Conservation (phyloP, 2,888 invertebrate species). For the Leptopterna dolabrata region DNA sequence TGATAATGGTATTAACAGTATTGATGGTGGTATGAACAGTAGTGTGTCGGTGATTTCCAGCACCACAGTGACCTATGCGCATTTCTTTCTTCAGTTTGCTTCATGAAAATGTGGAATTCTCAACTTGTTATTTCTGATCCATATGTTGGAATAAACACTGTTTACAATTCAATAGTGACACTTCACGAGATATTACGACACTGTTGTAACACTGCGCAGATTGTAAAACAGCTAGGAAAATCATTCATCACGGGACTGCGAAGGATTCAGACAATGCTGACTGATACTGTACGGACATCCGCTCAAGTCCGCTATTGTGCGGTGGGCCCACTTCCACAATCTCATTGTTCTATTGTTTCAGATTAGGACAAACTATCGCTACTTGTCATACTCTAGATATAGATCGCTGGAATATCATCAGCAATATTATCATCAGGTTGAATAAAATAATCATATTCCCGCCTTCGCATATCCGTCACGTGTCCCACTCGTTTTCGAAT, state of each 20-base stretch:
- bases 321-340: constrained; percentile 27
- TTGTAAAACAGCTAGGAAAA: neutral
- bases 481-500: neutral
- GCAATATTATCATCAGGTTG: too few relatives aligned
- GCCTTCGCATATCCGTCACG: constrained; percentile 16
- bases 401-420: constrained; percentile 29
- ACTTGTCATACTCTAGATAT: constrained; percentile 35
- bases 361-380: constrained; percentile 45
- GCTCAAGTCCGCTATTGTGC: constrained; percentile 14
- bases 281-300: neutral
- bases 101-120: too few relatives aligned
- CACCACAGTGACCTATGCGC: too few relatives aligned
- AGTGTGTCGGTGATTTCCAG: too few relatives aligned
- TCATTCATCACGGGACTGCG: constrained; percentile 28
- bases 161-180: constrained; percentile 15
- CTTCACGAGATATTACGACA: neutral
- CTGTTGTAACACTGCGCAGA: neutral
- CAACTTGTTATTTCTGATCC: too few relatives aligned
- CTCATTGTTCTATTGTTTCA: constrained; percentile 44
- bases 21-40: too few relatives aligned
- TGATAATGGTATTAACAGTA: too few relatives aligned
- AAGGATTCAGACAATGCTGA: constrained; percentile 5
- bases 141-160: neutral
- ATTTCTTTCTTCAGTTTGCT: too few relatives aligned
- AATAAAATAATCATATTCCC: constrained; percentile 5